A percentile compares a stretch with the other conserved stretches of the same genome.
Conservation (phyloP, 2,888 invertebrate genomes). For the Philaethria dido region DNA sequence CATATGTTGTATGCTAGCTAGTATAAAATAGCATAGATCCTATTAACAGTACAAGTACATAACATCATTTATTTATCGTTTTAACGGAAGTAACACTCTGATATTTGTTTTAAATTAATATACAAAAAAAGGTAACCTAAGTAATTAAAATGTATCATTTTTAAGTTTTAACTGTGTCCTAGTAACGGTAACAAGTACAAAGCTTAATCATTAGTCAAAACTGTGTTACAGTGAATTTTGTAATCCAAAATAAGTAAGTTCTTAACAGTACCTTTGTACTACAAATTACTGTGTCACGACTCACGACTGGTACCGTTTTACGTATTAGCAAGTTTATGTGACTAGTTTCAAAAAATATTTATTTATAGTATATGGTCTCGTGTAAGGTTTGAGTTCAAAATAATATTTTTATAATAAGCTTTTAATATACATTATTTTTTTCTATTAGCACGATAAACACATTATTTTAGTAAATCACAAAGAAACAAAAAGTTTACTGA, state of each 20-base stretch:
- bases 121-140: not conserved
- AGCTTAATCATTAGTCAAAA: constrained; percentile 8
- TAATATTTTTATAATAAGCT: not conserved
- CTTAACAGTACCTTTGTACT: constrained; percentile 8
- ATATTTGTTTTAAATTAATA: not conserved
- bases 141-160: not conserved
- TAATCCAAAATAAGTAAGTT: not conserved
- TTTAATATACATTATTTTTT: not conserved
- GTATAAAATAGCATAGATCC: too few species aligned
- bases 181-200: not conserved
- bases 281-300: constrained; percentile 35
- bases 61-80: too few species aligned
- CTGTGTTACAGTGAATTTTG: constrained; percentile 1
- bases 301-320: constrained; percentile 34
- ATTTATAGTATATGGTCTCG: not conserved
- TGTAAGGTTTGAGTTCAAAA: not conserved
- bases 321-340: not conserved
- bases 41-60: too few species aligned
- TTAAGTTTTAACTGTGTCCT: not conserved
- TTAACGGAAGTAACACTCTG: not conserved
- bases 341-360: constrained; percentile 2
- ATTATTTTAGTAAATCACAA: not conserved
- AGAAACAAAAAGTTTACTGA: constrained; percentile 10
- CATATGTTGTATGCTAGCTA: not conserved
- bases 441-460: not conserved